phyloP scores from a whole-genome alignment of 2,797 vertebrate genomes.

The Octomys mimax region DNA sequence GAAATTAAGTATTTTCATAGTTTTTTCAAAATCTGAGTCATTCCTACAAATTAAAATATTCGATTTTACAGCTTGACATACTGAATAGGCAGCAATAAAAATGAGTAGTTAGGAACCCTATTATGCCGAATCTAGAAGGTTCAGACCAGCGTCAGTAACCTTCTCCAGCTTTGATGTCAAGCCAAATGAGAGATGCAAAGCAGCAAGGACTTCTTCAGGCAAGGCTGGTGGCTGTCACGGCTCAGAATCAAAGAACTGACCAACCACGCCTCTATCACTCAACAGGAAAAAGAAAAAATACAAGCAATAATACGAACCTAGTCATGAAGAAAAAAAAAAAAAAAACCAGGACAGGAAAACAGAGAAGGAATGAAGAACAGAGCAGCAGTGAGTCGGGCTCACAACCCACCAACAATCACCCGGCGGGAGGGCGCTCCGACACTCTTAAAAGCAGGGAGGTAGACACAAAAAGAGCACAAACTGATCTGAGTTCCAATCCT shows the following conservation, averaged over 20 bases:
- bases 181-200: not conserved
- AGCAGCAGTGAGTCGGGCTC: not conserved
- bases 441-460: not conserved
- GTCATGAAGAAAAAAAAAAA: not conserved
- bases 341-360: not conserved
- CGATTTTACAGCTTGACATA: constrained; percentile 61
- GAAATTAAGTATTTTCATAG: constrained; percentile 52
- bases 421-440: too few relatives aligned
- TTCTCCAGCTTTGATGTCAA: constrained; percentile 66
- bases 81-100: constrained; percentile 64
- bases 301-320: not conserved
- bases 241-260: constrained; percentile 33
- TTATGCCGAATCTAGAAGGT: constrained; percentile 51
- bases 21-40: constrained; percentile 72
- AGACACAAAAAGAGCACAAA: not conserved
- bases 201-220: not conserved
- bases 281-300: not conserved
- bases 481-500: not conserved
- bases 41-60: constrained; percentile 67
- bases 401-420: rapidly evolving
- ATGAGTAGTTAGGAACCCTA: constrained; percentile 52
- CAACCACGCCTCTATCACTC: not conserved
- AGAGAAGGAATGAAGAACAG: not conserved
- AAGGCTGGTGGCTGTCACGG: not conserved
- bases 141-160: constrained; percentile 56